Evolutionary conservation across 2,797 vertebrate genomes (phyloP).

Genomic region (Lagorchestes hirsutus): DNA sequence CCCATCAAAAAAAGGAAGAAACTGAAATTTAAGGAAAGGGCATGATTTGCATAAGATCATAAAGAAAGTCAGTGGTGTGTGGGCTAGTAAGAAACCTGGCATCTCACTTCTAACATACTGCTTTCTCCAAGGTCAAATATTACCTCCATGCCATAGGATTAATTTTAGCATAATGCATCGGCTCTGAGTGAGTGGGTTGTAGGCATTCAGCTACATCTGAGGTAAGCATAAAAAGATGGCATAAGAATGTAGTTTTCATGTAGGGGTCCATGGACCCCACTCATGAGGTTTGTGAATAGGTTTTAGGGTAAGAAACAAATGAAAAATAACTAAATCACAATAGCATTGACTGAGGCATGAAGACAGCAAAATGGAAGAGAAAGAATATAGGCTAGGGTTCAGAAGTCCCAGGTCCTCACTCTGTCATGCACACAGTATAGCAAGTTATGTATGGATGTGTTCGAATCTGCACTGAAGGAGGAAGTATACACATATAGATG

Average conservation of each 20-base stretch:
- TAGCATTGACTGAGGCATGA: neutral
- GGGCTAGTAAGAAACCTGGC: neutral
- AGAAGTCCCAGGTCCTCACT: neutral
- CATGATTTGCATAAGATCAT: neutral
- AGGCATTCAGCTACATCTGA: neutral
- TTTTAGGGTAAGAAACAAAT: neutral
- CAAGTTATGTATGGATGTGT: neutral
- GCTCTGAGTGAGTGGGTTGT: neutral
- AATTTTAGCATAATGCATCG: neutral
- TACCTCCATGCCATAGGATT: neutral
- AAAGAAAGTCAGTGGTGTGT: neutral
- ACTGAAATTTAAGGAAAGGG: neutral
- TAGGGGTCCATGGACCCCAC: neutral
- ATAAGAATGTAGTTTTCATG: neutral
- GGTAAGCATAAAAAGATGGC: neutral
- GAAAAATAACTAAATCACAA: neutral
- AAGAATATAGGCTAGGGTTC: neutral
- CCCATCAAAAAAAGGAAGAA: neutral
- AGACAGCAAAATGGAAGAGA: neutral
- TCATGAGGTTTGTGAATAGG: neutral
- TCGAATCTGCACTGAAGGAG: neutral
- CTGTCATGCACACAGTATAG: neutral
- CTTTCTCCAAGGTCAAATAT: neutral
- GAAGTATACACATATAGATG: neutral
- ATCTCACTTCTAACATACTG: neutral